A percentile compares a stretch with the other conserved stretches of the same genome.
These are phyloP conservation scores for Littorina saxatilis DNA, from an alignment of 1,140 invertebrate species.

Conservation along the genomic window DNA sequence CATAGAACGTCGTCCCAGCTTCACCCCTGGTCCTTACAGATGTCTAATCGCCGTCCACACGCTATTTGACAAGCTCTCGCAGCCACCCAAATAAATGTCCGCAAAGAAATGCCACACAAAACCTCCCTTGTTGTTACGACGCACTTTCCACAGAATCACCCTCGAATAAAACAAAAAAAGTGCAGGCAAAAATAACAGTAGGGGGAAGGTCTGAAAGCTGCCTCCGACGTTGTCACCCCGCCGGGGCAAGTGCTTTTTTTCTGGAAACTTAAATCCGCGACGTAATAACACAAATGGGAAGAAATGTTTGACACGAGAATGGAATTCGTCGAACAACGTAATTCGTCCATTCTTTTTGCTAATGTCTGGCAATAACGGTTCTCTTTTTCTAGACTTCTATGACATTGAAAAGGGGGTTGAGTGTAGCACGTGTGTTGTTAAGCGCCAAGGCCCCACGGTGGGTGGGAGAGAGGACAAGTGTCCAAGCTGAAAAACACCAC, in stretches of 20 bases:
- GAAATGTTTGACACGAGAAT: constrained; percentile 30
- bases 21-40: neutral
- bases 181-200: constrained; percentile 2
- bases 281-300: neutral
- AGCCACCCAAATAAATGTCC: neutral
- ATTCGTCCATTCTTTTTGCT: constrained; percentile 15
- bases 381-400: neutral
- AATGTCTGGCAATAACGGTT: constrained; percentile 15
- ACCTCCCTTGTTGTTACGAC: neutral
- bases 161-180: neutral
- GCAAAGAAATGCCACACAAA: constrained; percentile 10
- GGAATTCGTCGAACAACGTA: constrained; percentile 18
- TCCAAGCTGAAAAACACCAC: neutral
- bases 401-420: neutral
- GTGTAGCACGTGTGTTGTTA: constrained; percentile 7
- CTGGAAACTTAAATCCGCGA: neutral
- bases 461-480: neutral
- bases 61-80: constrained; percentile 24
- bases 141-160: neutral
- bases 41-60: neutral
- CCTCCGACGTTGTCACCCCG: neutral
- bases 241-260: constrained; percentile 2
- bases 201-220: neutral
- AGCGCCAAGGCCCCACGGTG: neutral
- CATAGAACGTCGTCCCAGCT: neutral